Evolutionary conservation across 1,140 invertebrate genomes (phyloP).

Genomic region (Protaetia brevitarsis): DNA sequence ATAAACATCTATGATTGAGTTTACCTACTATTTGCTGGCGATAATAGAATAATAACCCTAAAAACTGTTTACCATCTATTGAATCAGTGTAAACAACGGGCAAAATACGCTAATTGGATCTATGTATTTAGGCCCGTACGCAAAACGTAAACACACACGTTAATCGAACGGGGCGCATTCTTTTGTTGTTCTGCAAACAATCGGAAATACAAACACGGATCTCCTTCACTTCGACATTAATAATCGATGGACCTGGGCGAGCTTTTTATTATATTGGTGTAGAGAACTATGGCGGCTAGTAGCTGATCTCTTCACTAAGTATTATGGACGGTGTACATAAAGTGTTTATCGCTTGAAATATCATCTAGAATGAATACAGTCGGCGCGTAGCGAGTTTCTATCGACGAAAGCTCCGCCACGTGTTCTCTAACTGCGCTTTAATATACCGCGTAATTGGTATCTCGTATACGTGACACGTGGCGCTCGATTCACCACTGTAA

Average conservation of each 20-base stretch:
- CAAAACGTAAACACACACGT: conserved; percentile 1
- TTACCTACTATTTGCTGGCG: neutral
- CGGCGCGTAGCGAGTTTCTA: neutral
- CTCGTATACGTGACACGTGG: neutral
- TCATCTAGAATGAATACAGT: neutral
- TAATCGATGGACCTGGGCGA: neutral
- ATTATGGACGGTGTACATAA: neutral
- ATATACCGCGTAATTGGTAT: neutral
- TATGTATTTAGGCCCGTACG: neutral
- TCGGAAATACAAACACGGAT: neutral
- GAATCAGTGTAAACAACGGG: neutral
- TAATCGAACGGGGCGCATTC: conserved; percentile 2
- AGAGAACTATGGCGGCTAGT: too few relatives aligned
- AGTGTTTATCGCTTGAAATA: neutral
- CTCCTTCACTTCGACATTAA: neutral
- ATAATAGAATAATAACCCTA: neutral
- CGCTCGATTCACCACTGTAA: neutral
- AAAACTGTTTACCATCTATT: conserved; percentile 5
- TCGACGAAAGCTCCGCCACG: neutral
- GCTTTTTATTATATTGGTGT: conserved; percentile 4
- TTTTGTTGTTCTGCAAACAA: conserved; percentile 6
- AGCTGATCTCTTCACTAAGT: neutral
- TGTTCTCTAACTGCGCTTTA: neutral
- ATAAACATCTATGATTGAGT: too few relatives aligned
- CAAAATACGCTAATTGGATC: conserved; percentile 4